Conservation (phyloP, 2,888 invertebrate species). For the Aphidius colemani region DNA sequence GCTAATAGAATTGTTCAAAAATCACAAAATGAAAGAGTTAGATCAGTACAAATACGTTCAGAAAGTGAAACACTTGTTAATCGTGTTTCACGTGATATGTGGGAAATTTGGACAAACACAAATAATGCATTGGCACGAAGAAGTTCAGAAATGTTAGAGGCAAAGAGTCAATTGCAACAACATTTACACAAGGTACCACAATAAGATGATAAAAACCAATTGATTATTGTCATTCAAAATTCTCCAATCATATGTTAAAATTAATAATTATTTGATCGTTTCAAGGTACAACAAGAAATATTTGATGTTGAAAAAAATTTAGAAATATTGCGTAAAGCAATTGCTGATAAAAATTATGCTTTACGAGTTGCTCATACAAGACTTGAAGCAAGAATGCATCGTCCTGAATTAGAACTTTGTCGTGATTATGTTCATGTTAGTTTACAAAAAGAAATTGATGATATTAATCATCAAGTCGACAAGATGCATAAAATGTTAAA, state of each 20-base stretch:
- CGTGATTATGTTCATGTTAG: constrained; percentile 84
- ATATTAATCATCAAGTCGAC: constrained; percentile 82
- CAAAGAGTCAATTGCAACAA: constrained; percentile 82
- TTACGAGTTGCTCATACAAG: constrained; percentile 87
- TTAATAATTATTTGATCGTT: neutral
- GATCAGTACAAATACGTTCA: constrained; percentile 76
- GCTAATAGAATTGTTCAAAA: constrained; percentile 76
- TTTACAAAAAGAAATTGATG: constrained; percentile 83
- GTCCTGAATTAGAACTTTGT: constrained; percentile 88
- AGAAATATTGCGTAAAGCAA: constrained; percentile 85
- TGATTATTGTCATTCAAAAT: constrained; percentile 16
- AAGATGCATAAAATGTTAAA: constrained; percentile 80
- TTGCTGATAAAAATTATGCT: constrained; percentile 84
- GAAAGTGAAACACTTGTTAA: constrained; percentile 82
- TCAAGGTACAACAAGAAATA: constrained; percentile 86
- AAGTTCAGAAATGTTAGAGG: constrained; percentile 77
- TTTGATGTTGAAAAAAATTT: constrained; percentile 92
- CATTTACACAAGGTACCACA: constrained; percentile 72
- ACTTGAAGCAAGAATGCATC: constrained; percentile 84
- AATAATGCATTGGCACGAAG: constrained; percentile 80
- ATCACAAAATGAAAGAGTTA: constrained; percentile 81
- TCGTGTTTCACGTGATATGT: constrained; percentile 79
- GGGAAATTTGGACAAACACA: constrained; percentile 86
- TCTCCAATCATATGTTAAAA: neutral
- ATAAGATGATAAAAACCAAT: neutral